Evolutionary conservation across 2,797 vertebrate species (phyloP).

Genomic region (Amazonetta brasiliensis): DNA sequence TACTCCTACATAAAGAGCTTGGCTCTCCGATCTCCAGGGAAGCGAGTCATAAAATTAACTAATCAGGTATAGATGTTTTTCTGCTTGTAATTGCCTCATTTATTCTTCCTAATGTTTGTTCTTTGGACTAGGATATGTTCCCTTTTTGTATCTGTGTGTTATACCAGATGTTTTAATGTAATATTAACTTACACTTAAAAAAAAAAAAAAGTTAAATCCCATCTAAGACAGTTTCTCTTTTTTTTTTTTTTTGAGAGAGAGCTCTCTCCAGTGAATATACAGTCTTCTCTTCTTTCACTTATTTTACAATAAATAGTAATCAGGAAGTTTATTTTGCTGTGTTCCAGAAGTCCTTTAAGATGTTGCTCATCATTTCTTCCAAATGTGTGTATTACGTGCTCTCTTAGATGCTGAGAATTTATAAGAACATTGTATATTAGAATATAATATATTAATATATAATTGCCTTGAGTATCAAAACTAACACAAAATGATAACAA

Average conservation of each 20-base stretch:
- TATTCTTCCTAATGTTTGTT: slow-evolving; percentile 33
- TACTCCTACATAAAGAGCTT: background rate
- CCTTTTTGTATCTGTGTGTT: background rate
- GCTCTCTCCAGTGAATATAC: background rate
- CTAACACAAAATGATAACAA: background rate
- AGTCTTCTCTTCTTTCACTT: background rate
- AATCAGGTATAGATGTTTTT: slow-evolving; percentile 10
- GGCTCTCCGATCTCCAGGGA: background rate
- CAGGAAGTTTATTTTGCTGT: background rate
- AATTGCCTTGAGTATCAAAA: background rate
- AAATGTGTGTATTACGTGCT: background rate
- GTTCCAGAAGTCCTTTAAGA: background rate
- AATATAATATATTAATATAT: background rate
- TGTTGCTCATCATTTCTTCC: background rate
- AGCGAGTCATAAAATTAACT: slow-evolving; percentile 17
- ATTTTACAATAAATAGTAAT: background rate
- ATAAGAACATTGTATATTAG: background rate
- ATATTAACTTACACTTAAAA: background rate
- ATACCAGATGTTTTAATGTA: background rate
- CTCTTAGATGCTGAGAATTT: background rate
- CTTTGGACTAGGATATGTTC: background rate
- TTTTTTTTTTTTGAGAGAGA: background rate
- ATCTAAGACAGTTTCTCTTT: background rate
- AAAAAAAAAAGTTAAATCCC: background rate
- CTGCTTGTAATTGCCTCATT: slow-evolving; percentile 28